These are phyloP conservation scores for Tylochromis polylepis DNA, from an alignment of 2,113 vertebrate species.

Conservation along the genomic window DNA sequence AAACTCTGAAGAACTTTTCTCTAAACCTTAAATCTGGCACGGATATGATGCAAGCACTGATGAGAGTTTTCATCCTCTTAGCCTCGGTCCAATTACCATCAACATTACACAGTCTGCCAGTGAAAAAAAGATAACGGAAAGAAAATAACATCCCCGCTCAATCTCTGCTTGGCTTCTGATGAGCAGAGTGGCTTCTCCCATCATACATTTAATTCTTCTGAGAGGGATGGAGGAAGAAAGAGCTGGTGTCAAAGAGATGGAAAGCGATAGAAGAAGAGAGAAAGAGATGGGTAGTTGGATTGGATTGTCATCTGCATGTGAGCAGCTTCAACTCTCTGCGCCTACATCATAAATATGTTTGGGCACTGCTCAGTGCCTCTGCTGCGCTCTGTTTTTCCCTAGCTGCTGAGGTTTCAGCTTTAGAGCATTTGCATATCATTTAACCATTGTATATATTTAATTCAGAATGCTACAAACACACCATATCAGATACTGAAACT, in stretches of 20 bases:
- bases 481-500: background rate
- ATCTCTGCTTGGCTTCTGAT: conserved; percentile 32
- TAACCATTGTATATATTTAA: background rate
- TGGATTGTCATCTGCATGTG: conserved; percentile 31
- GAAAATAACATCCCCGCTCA: conserved; percentile 35
- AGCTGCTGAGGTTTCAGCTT: background rate
- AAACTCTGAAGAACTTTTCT: conserved; percentile 44
- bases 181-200: conserved; percentile 16
- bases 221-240: background rate
- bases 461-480: background rate
- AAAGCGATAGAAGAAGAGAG: background rate
- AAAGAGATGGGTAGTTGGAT: background rate
- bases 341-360: conserved; percentile 3
- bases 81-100: conserved; percentile 56
- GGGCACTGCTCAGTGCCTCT: background rate
- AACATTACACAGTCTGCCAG: conserved; percentile 50
- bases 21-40: conserved; percentile 52
- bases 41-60: conserved; percentile 18
- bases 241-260: background rate
- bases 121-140: conserved; percentile 44
- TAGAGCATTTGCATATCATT: background rate
- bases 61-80: conserved; percentile 60
- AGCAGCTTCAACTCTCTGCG: conserved; percentile 18
- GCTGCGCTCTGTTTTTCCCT: background rate
- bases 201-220: conserved; percentile 29